Conservation (phyloP, 2,797 vertebrate species). For the Yasuhikotakia modesta region DNA sequence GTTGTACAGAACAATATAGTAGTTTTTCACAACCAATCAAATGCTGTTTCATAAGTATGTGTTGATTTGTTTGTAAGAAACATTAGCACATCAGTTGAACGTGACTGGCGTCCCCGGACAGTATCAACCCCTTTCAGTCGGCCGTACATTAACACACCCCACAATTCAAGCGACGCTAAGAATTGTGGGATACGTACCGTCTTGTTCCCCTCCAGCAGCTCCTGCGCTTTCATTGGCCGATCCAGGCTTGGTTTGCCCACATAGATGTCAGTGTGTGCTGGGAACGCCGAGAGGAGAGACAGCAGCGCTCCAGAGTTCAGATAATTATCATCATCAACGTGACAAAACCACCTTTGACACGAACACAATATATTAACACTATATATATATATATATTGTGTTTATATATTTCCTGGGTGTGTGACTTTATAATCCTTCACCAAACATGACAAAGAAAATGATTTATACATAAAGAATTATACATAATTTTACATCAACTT, state of each 20-base stretch:
- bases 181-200: constrained; percentile 71
- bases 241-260: constrained; percentile 90
- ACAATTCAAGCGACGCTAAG: neutral
- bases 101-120: neutral
- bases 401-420: neutral
- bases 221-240: constrained; percentile 82
- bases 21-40: neutral
- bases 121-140: neutral
- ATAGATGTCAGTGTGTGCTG: constrained; percentile 77
- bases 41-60: neutral
- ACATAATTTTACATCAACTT: too few species aligned
- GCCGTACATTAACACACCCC: neutral
- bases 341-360: constrained; percentile 87
- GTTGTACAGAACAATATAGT: too few species aligned
- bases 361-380: neutral
- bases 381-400: too few species aligned
- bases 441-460: neutral
- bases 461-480: too few species aligned
- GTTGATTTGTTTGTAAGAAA: neutral
- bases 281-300: constrained; percentile 78
- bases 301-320: constrained; percentile 83
- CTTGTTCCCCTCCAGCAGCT: constrained; percentile 78
- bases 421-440: neutral
- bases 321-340: constrained; percentile 93
- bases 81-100: neutral